Evolutionary conservation across 1,140 invertebrate species (phyloP).

Genomic region (Fopius arisanus): DNA sequence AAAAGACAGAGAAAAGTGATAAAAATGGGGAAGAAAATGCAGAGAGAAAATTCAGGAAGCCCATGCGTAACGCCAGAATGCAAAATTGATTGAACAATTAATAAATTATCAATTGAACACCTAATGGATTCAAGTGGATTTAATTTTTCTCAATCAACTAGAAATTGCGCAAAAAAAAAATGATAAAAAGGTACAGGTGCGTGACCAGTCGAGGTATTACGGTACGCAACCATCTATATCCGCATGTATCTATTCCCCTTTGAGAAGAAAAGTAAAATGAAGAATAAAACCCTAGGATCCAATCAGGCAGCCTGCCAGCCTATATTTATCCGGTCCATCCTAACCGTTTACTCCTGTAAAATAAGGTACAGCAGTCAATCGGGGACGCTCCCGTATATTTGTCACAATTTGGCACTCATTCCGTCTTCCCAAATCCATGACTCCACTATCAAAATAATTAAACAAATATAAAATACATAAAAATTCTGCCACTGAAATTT

Average conservation of each 20-base stretch:
- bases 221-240: constrained; percentile 24
- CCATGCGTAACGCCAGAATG: background rate
- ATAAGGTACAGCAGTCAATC: constrained; percentile 21
- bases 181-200: constrained; percentile 15
- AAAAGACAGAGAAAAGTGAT: too few relatives aligned
- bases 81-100: background rate
- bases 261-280: constrained; percentile 49
- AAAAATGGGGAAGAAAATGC: too few relatives aligned
- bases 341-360: constrained; percentile 53
- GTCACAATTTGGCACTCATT: constrained; percentile 2
- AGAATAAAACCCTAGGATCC: constrained; percentile 35
- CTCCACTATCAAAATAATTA: background rate
- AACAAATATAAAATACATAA: too few relatives aligned
- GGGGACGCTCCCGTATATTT: constrained; percentile 4
- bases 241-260: constrained; percentile 27
- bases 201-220: constrained; percentile 17
- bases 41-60: too few relatives aligned
- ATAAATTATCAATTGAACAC: background rate
- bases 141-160: background rate
- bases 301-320: constrained; percentile 54
- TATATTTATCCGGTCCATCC: constrained; percentile 52
- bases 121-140: background rate
- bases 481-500: too few relatives aligned
- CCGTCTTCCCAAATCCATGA: background rate
- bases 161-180: background rate